Evolutionary conservation across 2,113 vertebrate species (phyloP), one percentile per base, ranked within the genome.

Genomic region (Calcarius ornatus): DNA sequence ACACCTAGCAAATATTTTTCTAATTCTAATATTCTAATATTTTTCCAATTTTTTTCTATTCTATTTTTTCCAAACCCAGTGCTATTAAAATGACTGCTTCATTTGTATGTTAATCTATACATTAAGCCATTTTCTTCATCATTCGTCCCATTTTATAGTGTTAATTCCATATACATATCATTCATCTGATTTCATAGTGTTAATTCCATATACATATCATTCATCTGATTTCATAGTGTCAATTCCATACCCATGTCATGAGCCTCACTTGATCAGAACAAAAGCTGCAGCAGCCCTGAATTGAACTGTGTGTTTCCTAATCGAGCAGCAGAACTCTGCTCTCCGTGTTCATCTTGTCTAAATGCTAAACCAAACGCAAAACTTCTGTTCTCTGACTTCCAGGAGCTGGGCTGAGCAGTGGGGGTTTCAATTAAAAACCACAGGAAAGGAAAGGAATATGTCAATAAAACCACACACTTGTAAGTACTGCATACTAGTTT

Each of bases 381-480:
- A 97, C 95, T 98, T 97, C 97, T 97, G 94, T 97, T 97, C 95
- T 94, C 94, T 95, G 94, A 94, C 92, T 98, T 98, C 91, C 79
- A 96, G 97, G 97, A 98, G 97, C 95, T 96, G 50, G 89, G 96
- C 97, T 93, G 94, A 98, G 89, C 98, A 97, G 98, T 98, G 88
- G 98, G 98, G 97, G 97, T 98, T 98, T 98, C 98, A 98, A 98
- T 98, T 98, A 98, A 98, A 98, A 98, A 97, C 98, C 98, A 92
- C 98, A 98, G 98, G 98, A 98, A 98, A 61, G 94, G 97, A 98
- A 98, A 98, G 92, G 97, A 98, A 98, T 97, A 97, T 77, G 98
- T 98, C 98, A 98, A 98, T 98, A 98, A 98, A 98, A 98, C 98
- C 98, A 98, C 98, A 96, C 97, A 98, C 97, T 97, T 98, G 97